A percentile compares a stretch with the other conserved stretches of the same genome.
These are phyloP conservation scores for Battus philenor DNA, from an alignment of 1,140 invertebrate species.

Conservation along the genomic window DNA sequence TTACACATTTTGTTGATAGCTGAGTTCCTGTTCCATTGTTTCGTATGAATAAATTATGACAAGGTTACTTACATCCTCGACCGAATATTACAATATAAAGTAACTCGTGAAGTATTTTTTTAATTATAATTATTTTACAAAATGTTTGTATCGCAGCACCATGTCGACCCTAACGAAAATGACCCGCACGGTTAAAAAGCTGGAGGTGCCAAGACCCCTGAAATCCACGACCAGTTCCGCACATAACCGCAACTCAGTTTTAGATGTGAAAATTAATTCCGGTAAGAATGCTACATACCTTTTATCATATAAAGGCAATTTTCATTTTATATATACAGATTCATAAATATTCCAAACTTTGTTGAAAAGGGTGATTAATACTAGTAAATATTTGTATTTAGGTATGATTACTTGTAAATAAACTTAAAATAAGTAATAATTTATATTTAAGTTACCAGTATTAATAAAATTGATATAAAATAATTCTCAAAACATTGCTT, in stretches of 20 bases:
- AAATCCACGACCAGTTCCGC: conserved; percentile 77
- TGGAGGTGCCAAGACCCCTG: conserved; percentile 83
- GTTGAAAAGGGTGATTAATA: too few species aligned
- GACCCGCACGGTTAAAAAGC: conserved; percentile 80
- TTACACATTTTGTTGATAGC: conserved; percentile 45
- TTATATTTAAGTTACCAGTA: too few species aligned
- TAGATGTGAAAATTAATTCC: conserved; percentile 73
- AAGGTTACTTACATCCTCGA: conserved; percentile 57
- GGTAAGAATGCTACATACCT: conserved; percentile 64
- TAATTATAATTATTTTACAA: conserved; percentile 16
- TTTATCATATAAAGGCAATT: too few species aligned
- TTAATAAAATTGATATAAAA: too few species aligned
- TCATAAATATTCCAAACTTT: too few species aligned
- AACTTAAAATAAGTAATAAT: too few species aligned
- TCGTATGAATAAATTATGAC: conserved; percentile 57
- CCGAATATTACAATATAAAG: too few species aligned
- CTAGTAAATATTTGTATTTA: too few species aligned
- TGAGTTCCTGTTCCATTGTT: conserved; percentile 47
- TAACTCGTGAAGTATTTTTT: too few species aligned
- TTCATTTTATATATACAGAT: too few species aligned
- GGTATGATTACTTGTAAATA: too few species aligned
- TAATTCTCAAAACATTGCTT: too few species aligned
- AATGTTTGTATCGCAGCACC: conserved; percentile 49
- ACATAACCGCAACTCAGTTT: conserved; percentile 68
- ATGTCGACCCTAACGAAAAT: conserved; percentile 76